phyloP scores from a whole-genome alignment of 2,888 invertebrate genomes.

The Drosophila koepferae region DNA sequence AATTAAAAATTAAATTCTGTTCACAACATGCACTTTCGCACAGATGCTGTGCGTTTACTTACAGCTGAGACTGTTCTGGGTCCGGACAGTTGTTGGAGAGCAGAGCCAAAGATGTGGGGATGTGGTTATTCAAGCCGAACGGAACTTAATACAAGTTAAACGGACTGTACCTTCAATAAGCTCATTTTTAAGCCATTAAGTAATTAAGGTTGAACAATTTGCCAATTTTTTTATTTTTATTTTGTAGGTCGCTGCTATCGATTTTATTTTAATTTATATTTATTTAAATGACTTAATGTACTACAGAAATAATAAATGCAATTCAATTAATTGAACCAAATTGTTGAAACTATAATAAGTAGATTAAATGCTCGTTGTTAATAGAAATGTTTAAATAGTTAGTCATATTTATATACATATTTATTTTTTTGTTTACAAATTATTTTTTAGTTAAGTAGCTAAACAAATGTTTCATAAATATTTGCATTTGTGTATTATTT shows the following conservation, averaged over 20 bases:
- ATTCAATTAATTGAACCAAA: constrained; percentile 19
- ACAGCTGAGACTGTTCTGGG: constrained; percentile 51
- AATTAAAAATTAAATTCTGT: constrained; percentile 75
- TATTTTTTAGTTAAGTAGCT: neutral
- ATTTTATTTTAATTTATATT: constrained; percentile 37
- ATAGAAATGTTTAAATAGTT: neutral
- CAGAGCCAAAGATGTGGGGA: constrained; percentile 1
- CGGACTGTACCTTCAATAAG: constrained; percentile 58
- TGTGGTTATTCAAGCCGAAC: constrained; percentile 36
- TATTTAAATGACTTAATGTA: constrained; percentile 14
- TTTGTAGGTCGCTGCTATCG: constrained; percentile 26
- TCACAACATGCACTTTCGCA: constrained; percentile 64
- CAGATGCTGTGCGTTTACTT: constrained; percentile 52
- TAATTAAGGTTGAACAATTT: constrained; percentile 71
- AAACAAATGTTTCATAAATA: neutral
- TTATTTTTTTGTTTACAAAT: neutral
- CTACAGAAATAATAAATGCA: neutral
- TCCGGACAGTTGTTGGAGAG: neutral
- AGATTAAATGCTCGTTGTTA: constrained; percentile 8
- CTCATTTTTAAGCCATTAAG: constrained; percentile 75
- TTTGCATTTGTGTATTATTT: neutral
- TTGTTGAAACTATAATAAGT: constrained; percentile 3
- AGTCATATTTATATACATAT: neutral
- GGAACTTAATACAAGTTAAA: constrained; percentile 55
- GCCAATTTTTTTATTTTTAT: constrained; percentile 15